Percentiles rank a stretch among this genome's conserved stretches.
phyloP scores from a whole-genome alignment of 2,888 invertebrate genomes.

The Busseola fusca region DNA sequence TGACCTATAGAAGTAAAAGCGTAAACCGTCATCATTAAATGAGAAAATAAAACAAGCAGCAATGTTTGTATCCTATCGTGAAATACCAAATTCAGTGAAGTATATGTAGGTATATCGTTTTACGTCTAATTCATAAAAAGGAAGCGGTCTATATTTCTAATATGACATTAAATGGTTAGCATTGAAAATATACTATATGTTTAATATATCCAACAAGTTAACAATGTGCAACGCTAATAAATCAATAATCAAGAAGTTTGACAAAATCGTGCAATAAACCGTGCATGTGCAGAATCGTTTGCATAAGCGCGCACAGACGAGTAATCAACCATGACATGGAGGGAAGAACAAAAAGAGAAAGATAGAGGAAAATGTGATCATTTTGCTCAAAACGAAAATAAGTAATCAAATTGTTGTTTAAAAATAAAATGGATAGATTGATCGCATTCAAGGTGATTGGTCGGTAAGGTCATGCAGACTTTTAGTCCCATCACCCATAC shows the following conservation, averaged over 20 bases:
- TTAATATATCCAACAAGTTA: constrained; percentile 11
- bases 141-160: constrained; percentile 4
- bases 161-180: constrained; percentile 6
- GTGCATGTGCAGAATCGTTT: constrained; percentile 41
- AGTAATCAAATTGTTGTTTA: background rate
- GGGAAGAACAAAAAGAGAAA: constrained; percentile 70
- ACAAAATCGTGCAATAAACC: constrained; percentile 18
- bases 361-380: constrained; percentile 73
- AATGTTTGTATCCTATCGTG: background rate
- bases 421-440: constrained; percentile 11
- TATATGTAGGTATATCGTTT: constrained; percentile 4
- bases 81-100: background rate
- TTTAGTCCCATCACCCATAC: constrained; percentile 71
- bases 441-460: constrained; percentile 58
- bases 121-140: background rate
- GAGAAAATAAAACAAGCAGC: background rate
- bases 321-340: constrained; percentile 57
- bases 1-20: constrained; percentile 11
- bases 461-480: constrained; percentile 65
- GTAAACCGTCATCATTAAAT: constrained; percentile 2
- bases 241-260: constrained; percentile 21
- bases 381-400: constrained; percentile 14
- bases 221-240: constrained; percentile 18
- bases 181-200: background rate
- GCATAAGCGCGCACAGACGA: constrained; percentile 43